phyloP scores from a whole-genome alignment of 30 jellyfish, hydroid and myxozoan genomes.

The Hydractinia echinata region DNA sequence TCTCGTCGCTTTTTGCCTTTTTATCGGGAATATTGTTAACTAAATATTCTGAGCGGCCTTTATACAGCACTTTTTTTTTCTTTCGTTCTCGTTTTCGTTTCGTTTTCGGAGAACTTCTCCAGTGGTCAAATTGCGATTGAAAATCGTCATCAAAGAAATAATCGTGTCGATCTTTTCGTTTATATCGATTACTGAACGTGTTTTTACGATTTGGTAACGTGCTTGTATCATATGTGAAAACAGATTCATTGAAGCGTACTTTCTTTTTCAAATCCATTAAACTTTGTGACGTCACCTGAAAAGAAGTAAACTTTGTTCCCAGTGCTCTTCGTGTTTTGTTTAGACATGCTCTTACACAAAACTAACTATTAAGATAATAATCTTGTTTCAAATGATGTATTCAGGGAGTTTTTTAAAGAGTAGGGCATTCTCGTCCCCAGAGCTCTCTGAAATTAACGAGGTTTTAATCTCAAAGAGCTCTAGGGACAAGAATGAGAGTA shows the following conservation, averaged over 20 bases:
- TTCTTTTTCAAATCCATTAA: slow-evolving; percentile 9
- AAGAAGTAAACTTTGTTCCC: not conserved
- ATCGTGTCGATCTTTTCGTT: slow-evolving; percentile 4
- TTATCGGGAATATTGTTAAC: not conserved
- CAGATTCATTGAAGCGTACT: slow-evolving; percentile 14
- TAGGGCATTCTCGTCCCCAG: no score
- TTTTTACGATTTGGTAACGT: not conserved
- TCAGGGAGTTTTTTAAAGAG: no score
- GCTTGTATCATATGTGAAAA: not conserved
- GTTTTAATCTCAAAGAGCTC: no score
- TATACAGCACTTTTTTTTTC: not conserved
- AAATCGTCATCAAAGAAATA: slow-evolving; percentile 11
- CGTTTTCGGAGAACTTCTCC: slow-evolving; percentile 9
- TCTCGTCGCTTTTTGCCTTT: not conserved
- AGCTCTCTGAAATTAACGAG: no score
- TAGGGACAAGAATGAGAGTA: no score
- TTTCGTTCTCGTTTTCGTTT: slow-evolving; percentile 16
- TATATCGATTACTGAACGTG: not conserved
- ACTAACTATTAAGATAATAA: no score
- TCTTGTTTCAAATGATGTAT: no score
- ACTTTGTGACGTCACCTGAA: not conserved
- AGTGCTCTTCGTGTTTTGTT: no score
- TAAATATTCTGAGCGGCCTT: slow-evolving; percentile 1
- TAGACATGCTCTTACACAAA: no score
- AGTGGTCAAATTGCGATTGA: slow-evolving; percentile 9